Percentiles rank a stretch among this genome's conserved stretches.
These are phyloP conservation scores for Shargacucullia verbasci DNA, from an alignment of 2,888 invertebrate genomes.

Conservation along the genomic window DNA sequence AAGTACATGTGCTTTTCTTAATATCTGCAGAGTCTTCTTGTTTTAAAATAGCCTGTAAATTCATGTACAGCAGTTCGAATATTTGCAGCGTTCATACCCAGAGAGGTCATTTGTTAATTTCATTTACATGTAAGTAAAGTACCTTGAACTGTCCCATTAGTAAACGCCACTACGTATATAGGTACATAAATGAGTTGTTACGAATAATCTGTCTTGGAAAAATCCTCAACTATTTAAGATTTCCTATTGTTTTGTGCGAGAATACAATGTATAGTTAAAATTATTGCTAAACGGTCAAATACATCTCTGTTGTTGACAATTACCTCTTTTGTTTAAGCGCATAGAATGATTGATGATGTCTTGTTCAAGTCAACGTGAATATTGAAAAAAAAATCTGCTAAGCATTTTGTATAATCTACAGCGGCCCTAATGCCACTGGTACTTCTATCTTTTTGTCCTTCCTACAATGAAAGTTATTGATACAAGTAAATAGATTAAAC, in stretches of 20 bases:
- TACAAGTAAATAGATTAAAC: too few species aligned
- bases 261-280: slow-evolving; percentile 11
- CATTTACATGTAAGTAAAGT: not conserved
- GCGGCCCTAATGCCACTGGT: too few species aligned
- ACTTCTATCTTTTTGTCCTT: too few species aligned
- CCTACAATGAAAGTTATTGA: too few species aligned
- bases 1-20: too few species aligned
- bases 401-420: too few species aligned
- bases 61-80: too few species aligned
- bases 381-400: not conserved
- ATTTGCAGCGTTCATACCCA: too few species aligned
- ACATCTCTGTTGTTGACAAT: not conserved
- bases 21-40: too few species aligned
- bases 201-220: slow-evolving; percentile 1
- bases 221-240: not conserved
- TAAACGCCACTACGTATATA: not conserved
- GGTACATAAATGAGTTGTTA: slow-evolving; percentile 1
- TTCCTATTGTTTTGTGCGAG: not conserved
- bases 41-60: too few species aligned
- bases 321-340: not conserved
- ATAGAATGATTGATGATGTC: not conserved
- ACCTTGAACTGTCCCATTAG: slow-evolving; percentile 2
- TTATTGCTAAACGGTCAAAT: slow-evolving; percentile 2
- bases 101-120: too few species aligned
- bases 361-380: not conserved